Evolutionary conservation across 2,113 vertebrate genomes (phyloP), one percentile per base, ranked within the genome.

Genomic region (Fulica atra): DNA sequence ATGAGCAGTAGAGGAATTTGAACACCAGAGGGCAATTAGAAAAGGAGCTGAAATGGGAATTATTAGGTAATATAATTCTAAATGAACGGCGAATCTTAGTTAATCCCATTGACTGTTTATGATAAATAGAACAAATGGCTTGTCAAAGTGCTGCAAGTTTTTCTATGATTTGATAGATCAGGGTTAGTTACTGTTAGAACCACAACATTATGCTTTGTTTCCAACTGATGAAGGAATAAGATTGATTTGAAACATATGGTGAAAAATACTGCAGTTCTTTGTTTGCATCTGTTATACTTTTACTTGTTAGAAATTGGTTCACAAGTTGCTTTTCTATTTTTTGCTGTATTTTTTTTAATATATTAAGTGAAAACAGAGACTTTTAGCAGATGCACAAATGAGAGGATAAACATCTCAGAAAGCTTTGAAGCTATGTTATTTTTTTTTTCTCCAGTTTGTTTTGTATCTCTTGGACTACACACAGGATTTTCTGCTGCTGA

Each of bases 221-320:
- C 93, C 92, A 93, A 82, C 96, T 94, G 93, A 97, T 97, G 96
- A 96, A 96, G 93, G 95, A 97, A 94, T 71, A 95, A 94, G 77
- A 95, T 61, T 97, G 97, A 98, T 97, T 96, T 95, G 94, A 98
- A 98, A 98, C 97, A 98, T 14, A 61, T 97, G 96, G 93, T 87
- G 72, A 97, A 97, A 89, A 97, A 97, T 96, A 88, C 44, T 51
- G 82, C 89, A 79, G 77, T 80, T 94, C 96, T 97, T 82, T 85
- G 73, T 96, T 98, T 96, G 94, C 95, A 96, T 97, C 94, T 96
- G 93, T 94, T 96, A 96, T 79, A 97, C 84, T 92, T 96, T 83
- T 97, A 15, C 23, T 96, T 60, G 44, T 88, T 96, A 97, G 96
- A 96, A 97, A 98, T 97, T 95, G 96, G 89, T 97, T 97, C 97